Evolutionary conservation across 2,797 vertebrate species (phyloP).

Genomic region (Mormyrops attenuatus): DNA sequence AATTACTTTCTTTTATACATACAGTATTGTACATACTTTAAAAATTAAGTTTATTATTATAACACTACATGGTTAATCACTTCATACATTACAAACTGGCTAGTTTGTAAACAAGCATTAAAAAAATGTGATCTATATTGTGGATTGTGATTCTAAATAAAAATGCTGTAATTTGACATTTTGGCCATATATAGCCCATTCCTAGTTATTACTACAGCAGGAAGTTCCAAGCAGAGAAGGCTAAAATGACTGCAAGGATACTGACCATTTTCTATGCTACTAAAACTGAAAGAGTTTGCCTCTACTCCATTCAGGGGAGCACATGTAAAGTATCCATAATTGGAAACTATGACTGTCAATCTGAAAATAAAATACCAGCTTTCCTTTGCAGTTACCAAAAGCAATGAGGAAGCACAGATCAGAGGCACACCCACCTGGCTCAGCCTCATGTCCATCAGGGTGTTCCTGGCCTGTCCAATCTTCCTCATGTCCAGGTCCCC

Average conservation of each 20-base stretch:
- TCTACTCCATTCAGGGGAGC: background rate
- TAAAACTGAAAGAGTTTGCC: background rate
- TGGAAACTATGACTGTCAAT: background rate
- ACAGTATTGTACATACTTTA: background rate
- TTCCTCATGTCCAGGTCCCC: conserved; percentile 98
- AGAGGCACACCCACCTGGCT: conserved; percentile 73
- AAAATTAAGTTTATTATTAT: background rate
- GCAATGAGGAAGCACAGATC: background rate
- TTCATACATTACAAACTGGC: background rate
- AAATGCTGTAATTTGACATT: background rate
- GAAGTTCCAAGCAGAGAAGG: background rate
- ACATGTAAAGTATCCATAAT: background rate
- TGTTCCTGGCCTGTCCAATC: conserved; percentile 94
- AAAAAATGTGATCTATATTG: background rate
- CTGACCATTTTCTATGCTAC: background rate
- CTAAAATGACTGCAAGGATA: background rate
- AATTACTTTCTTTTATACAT: background rate
- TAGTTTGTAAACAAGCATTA: background rate
- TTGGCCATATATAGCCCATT: background rate
- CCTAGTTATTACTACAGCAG: background rate
- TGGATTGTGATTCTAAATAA: background rate
- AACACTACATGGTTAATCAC: background rate
- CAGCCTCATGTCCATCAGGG: conserved; percentile 97
- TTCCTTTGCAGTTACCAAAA: background rate
- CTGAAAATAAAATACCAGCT: background rate